Base-by-base conservation (phyloP, 2,797 vertebrate species). In the Betta splendens region DNA sequence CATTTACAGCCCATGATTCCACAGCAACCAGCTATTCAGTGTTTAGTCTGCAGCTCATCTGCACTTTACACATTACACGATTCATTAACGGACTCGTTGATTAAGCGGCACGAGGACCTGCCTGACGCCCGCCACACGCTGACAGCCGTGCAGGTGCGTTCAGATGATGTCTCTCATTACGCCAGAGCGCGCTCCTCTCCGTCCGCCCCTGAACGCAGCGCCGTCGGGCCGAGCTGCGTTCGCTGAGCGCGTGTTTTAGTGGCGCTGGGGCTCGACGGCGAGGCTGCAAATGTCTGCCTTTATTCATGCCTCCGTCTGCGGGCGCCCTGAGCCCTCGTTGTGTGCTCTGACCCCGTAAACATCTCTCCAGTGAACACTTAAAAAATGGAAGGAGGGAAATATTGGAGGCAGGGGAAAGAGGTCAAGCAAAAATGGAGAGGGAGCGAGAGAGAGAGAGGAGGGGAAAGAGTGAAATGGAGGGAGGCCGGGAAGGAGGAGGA, bases 281-380 rank as follows among this genome's bases (percentile, higher is more conserved):
- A 42, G 31, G n/a, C 54, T 54, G 47, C 65, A 75, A 51, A 75
- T 58, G 67, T 77, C 48, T 51, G 11, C 73, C 64, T 81, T 53
- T 59, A 74, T 64, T 75, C 59, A 33, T 71, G 53, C 48, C 49
- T 70, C 12, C 29, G 50, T 39, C 53, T 42, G 31, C 8, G 21
- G 51, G 42, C 3, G 36, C 70, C 68, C 62, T 47, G 49, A 81
- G 64, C 48, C 21, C 58, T 55, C 16, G 20, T 75, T 75, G 66
- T 53, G 53, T 59, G 40, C 43, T 63, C 64, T 9, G 56, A 62
- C 48, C 60, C 75, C 25, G 35, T 80, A 72, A 84, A 76, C 5
- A 29, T 65, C 54, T 75, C 68, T 72, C 72, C n/a, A n/a, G 67
- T 69, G 57, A 63, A 76, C 47, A 54, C 48, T 78, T 59, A 57